Evolutionary conservation across 2,888 invertebrate species (phyloP), one percentile per base, ranked within the genome.

Genomic region (Thera britannica): DNA sequence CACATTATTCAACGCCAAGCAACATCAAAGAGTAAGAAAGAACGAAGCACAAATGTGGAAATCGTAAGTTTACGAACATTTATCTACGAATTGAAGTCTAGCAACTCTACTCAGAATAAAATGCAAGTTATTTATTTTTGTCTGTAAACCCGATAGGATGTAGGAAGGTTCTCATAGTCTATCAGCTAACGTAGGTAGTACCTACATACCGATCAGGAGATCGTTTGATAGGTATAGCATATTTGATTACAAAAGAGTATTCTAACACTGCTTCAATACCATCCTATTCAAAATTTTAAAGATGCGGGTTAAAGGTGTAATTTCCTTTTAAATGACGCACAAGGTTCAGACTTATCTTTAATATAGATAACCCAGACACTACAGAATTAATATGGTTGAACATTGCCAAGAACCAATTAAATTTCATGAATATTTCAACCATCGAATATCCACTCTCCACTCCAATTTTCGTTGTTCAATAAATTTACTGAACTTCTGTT

Each of bases 1-100:
- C 82, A 90, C 88, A 90, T 89, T 83, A 88, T 88, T 85, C 83
- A 91, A 91, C 89, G 90, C 83, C 88, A 93, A 93, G 92, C 92
- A 89, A 92, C 92, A 92, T 89, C 89, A 87, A 91, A 85, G 85
- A 88, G 81, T 85, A 82, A 77, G 87, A 88, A 88, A 86, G 84
- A 87, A 91, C 85, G 82, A 90, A 92, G 92, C 92, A 87, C 86
- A 83, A 83, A 79, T 80, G 84, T 86, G 82, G 81, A 84, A 83
- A 82, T 82, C 83, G 84, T 83, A 83, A 83, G 78, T 80, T 79
- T 84, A 86, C 83, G 85, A 88, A 87, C 86, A 87, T 89, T 86
- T 81, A 87, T 79, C 89, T 91, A 92, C 86, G 82, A 88, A 87
- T 88, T 85, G 85, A 90, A 88, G 92, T 90, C 93, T 92, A 92